Base-by-base conservation (phyloP, 2,113 vertebrate genomes). In the Ophthalmotilapia sp. region DNA sequence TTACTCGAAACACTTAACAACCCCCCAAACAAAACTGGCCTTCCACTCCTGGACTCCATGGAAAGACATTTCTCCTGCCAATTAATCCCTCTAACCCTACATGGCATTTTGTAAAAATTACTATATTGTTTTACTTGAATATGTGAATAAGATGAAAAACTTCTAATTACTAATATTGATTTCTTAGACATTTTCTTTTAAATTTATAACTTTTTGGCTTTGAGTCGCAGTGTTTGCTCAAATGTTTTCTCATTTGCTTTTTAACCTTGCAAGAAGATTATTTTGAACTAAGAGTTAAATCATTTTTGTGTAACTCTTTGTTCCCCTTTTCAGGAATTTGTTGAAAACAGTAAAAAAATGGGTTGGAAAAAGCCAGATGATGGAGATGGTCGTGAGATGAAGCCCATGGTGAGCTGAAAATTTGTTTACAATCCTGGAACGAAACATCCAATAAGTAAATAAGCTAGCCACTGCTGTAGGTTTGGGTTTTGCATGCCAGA, bases 281-380 rank as follows among this genome's bases (percentile, higher is more conserved):
- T 21, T 17, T 56, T 82, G 33, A 81, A 45, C 26, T 54, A 9
- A 68, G 10, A 10, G 7, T 73, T 7, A 70, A 60, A 29, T 33
- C 36, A 45, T 3, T 40, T 6, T n/a, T 55, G 9, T 31, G 2
- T 51, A 13, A 51, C 7, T 53, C 6, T 53, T 3, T 84, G 6
- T 85, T 51, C 26, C 5, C 8, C 4, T 90, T 95, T 94, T 33
- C 92, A 99, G 99, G 99, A 99, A 91, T 99, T 97, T 97, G 97
- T 99, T 91, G 98, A 99, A 88, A 97, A 97, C 89, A 98, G 97
- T 94, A 97, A 96, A 89, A 99, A 97, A 95, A 92, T 95, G 94
- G 97, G 96, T 88, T 93, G 93, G 17, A 93, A 95, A 89, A 96
- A 95, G 33, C 91, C 96, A 88, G 93, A 90, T 23, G 96, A 91